Evolutionary conservation across 2,113 vertebrate species (phyloP), one percentile per base, ranked within the genome.

Genomic region (Nesogale talazaci): DNA sequence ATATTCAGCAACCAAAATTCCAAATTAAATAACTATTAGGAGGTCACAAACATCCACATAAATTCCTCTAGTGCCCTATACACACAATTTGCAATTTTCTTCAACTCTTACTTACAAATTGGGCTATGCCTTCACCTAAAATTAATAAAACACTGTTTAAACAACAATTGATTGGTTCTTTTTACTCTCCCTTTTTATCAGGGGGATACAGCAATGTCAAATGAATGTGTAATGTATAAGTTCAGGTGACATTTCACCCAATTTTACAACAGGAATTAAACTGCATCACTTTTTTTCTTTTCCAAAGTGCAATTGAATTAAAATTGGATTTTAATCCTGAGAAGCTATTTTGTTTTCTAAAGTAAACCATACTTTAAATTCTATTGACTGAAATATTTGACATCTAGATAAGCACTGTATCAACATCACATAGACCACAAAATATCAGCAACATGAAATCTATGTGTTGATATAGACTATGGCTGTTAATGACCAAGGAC

Each of bases 201-300:
- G 94, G 96, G 97, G 86, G 72, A 95, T 63, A 95, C n/a, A 94
- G 17, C 38, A 78, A 92, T 57, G 56, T 83, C 85, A 95, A 94
- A 94, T 80, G 86, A 94, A 96, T 36, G 17, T 86, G 77, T 42
- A 82, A n/a, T 76, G 76, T 93, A 87, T 95, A 94, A 79, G 34
- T 77, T 92, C 81, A 87, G 83, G 19, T 91, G 88, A 91, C 85
- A 95, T 59, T 46, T 95, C 88, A 82, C 91, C 31, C 57, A 79
- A 82, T 97, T 97, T 97, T 95, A 85, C 46, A 97, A 97, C 22
- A 94, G 79, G 76, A 97, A 96, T 94, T 94, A 97, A 97, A 96
- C 19, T 78, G 92, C 98, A 95, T 52, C 57, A 91, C 83, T 94
- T 95, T 80, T 91, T 94, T 76, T 86, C 92, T 90, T 94, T 94